A percentile compares a stretch with the other conserved stretches of the same genome.
Conservation (phyloP, 2,888 invertebrate species). For the Noctua comes region DNA sequence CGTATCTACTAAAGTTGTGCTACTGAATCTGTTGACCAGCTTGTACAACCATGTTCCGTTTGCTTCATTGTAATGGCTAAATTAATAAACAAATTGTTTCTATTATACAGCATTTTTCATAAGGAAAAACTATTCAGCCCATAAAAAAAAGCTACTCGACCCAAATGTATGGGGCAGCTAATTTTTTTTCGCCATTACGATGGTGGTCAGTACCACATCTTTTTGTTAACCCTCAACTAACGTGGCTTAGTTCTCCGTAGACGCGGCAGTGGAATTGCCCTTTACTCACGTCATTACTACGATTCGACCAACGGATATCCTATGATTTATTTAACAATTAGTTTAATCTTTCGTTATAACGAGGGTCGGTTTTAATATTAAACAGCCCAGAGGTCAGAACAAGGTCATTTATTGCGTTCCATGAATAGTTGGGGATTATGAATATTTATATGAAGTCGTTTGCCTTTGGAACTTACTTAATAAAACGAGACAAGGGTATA, state of each 20-base stretch:
- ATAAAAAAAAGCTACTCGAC: neutral
- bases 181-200: neutral
- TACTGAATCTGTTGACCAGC: neutral
- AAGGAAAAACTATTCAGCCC: neutral
- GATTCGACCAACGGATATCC: slow-evolving; percentile 38
- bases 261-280: slow-evolving; percentile 9
- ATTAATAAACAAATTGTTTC: neutral
- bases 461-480: slow-evolving; percentile 26
- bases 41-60: neutral
- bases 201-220: neutral
- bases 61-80: neutral
- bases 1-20: neutral
- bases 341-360: slow-evolving; percentile 59
- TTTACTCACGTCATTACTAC: slow-evolving; percentile 24
- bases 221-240: neutral
- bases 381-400: slow-evolving; percentile 39
- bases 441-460: slow-evolving; percentile 50
- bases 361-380: slow-evolving; percentile 52
- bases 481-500: slow-evolving; percentile 11
- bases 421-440: slow-evolving; percentile 53
- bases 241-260: neutral
- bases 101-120: neutral
- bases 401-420: slow-evolving; percentile 44
- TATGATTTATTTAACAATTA: slow-evolving; percentile 65
- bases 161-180: neutral